Percentiles rank a stretch among this genome's conserved stretches.
Evolutionary conservation across 2,888 invertebrate genomes (phyloP).

Genomic region (Phlogophora meticulosa): DNA sequence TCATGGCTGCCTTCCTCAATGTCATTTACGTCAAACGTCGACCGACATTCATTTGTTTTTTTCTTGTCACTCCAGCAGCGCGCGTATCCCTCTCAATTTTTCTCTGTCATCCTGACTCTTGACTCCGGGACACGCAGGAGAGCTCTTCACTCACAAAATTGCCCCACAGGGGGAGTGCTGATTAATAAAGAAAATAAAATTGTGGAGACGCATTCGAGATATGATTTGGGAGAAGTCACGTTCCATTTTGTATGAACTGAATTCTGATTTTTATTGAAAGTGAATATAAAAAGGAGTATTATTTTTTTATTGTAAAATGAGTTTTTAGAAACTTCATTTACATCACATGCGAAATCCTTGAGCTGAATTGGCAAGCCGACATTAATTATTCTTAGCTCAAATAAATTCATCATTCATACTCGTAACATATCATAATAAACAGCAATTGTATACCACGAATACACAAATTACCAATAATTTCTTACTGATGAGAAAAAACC

Average conservation of each 20-base stretch:
- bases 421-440: conserved; percentile 12
- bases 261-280: conserved; percentile 71
- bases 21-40: conserved; percentile 67
- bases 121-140: conserved; percentile 80
- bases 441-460: neutral
- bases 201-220: conserved; percentile 70
- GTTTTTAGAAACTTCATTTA: conserved; percentile 20
- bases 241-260: conserved; percentile 66
- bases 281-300: conserved; percentile 60
- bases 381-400: conserved; percentile 28
- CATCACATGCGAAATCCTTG: neutral
- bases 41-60: conserved; percentile 78
- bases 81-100: conserved; percentile 79
- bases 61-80: conserved; percentile 73
- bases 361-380: neutral
- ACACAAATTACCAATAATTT: conserved; percentile 1
- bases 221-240: conserved; percentile 79
- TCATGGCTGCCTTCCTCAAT: conserved; percentile 58
- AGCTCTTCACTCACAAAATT: conserved; percentile 82
- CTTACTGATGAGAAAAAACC: neutral
- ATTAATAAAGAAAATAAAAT: conserved; percentile 88
- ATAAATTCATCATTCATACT: conserved; percentile 15
- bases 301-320: conserved; percentile 63
- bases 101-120: conserved; percentile 82
- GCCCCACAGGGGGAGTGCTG: conserved; percentile 82